Base-by-base conservation (phyloP, 2,113 vertebrate genomes). In the Corythaixoides concolor region DNA sequence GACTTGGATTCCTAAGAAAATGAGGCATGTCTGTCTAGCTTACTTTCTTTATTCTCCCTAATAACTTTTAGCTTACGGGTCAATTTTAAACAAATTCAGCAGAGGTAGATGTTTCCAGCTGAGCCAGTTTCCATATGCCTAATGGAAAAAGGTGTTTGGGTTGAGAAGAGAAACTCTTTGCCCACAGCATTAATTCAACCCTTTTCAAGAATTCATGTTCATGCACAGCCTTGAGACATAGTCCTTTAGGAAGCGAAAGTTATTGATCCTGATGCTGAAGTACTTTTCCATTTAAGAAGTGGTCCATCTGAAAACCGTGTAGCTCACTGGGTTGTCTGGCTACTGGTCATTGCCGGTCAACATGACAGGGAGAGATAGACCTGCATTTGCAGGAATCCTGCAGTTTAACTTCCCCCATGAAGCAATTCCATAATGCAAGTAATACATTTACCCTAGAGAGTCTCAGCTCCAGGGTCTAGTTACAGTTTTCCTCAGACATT, bases 281-380 rank as follows among this genome's bases (percentile, higher is more conserved):
- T 66, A 28, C 18, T 59, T 83, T 73, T 23, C 62, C 15, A 12
- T 30, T 12, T 35, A 79, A 37, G 23, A 89, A 68, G 19, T 15
- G 37, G n/a, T 78, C 37, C n/a, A n/a, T 15, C 20, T 90, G 82
- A 79, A 56, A 74, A 15, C 22, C 32, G 15, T 50, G 0, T 49
- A 76, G 35, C 50, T 74, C 37, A 33, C 2, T 27, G 5, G 22
- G 11, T 33, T 80, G 27, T 59, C 63, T 77, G 72, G 24, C 22
- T 83, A 41, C n/a, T 58, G 53, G 24, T 27, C 28, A 18, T 37
- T 53, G 21, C 39, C 26, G 41, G 15, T 27, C 41, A 50, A 10
- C 1, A 0, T 26, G 47, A 55, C 15, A 7, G 0, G 0, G 11
- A 27, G 2, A 80, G 39, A 45, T 23, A 11, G 47, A 16, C 24